phyloP scores from a whole-genome alignment of 1,140 invertebrate species.

The Caenorhabditis briggsae region DNA sequence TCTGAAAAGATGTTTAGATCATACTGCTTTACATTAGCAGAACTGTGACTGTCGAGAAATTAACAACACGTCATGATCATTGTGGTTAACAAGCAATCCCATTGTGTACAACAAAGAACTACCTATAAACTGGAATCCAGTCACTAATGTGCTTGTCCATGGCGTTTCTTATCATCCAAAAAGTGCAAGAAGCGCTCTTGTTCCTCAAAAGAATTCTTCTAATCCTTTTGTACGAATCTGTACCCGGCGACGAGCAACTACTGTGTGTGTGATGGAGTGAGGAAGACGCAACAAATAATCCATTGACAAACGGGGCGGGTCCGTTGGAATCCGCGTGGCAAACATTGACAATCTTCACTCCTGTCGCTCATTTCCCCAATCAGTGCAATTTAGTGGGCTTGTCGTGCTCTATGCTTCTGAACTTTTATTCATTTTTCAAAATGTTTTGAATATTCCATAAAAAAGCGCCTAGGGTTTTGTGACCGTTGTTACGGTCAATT shows the following conservation, averaged over 20 bases:
- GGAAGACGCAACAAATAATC: constrained; percentile 52
- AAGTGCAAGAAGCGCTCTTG: constrained; percentile 38
- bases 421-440: background rate
- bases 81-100: no score
- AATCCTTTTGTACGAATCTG: constrained; percentile 54
- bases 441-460: background rate
- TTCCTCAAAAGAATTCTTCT: constrained; percentile 41
- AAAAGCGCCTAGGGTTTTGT: background rate
- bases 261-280: constrained; percentile 13
- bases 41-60: no score
- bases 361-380: constrained; percentile 46
- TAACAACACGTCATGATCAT: no score
- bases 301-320: constrained; percentile 51
- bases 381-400: background rate
- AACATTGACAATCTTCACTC: constrained; percentile 33
- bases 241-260: background rate
- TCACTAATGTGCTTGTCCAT: constrained; percentile 16
- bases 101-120: no score
- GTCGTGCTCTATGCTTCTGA: background rate
- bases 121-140: background rate
- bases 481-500: constrained; percentile 53
- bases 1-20: no score
- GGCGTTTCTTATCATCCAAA: background rate
- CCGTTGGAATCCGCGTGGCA: constrained; percentile 35
- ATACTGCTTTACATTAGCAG: no score